These are phyloP conservation scores for Piprites chloris DNA, from an alignment of 2,113 vertebrate species.

Conservation along the genomic window DNA sequence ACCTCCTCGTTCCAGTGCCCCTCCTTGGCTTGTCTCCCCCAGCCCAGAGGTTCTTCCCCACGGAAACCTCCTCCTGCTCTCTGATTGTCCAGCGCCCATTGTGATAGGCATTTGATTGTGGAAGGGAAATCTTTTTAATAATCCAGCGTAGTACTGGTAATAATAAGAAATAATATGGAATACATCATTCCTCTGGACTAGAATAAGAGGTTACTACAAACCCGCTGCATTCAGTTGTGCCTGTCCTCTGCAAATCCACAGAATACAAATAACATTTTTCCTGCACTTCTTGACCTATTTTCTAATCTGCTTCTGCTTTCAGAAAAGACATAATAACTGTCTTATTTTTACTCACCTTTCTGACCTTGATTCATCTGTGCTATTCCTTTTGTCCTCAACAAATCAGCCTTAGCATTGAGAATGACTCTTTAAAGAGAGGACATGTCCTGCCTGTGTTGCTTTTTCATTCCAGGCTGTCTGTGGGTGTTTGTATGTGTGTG, in stretches of 20 bases:
- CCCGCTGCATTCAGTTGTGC: not conserved
- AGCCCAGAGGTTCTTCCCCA: not conserved
- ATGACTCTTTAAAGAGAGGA: constrained; percentile 11
- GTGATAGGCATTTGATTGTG: not conserved
- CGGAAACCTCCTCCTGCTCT: not conserved
- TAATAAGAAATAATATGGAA: not conserved
- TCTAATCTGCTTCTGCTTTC: constrained; percentile 47
- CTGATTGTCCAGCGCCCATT: not conserved
- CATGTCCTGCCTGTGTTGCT: not conserved
- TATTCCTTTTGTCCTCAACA: constrained; percentile 41
- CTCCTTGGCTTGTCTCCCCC: not conserved
- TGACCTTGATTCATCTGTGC: constrained; percentile 50
- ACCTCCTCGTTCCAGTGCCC: not conserved
- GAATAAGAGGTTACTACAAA: not conserved
- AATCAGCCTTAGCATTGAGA: constrained; percentile 9
- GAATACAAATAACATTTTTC: constrained; percentile 25
- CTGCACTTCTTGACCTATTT: constrained; percentile 43
- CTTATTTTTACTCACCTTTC: constrained; percentile 57
- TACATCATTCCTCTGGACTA: not conserved
- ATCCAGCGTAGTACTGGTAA: not conserved
- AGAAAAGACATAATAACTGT: constrained; percentile 47
- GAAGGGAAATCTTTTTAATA: not conserved
- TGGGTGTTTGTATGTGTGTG: not conserved
- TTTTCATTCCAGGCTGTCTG: not conserved
- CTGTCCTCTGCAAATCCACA: constrained; percentile 10